Percentiles rank a stretch among this genome's conserved stretches.
phyloP scores from a whole-genome alignment of 2,797 vertebrate genomes.

The Rhynchotus rufescens region DNA sequence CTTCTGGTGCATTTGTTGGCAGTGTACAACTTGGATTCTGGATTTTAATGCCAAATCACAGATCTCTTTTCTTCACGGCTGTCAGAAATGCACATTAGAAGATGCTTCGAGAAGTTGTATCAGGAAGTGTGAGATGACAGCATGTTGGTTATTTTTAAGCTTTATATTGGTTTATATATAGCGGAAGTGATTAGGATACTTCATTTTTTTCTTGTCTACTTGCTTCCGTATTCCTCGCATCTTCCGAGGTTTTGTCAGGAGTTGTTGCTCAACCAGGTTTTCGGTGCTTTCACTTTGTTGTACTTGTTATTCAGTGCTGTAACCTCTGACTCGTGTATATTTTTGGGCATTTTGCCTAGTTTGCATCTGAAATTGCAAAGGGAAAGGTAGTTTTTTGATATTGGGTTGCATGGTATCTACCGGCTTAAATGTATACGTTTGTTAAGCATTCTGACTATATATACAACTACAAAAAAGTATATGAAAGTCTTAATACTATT shows the following conservation, averaged over 20 bases:
- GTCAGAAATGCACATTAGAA: slow-evolving; percentile 37
- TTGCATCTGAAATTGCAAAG: background rate
- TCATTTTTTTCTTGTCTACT: slow-evolving; percentile 20
- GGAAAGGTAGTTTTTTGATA: background rate
- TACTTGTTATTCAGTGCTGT: background rate
- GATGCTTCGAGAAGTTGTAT: slow-evolving; percentile 11
- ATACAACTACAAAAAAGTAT: background rate
- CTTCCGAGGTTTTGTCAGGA: slow-evolving; percentile 51
- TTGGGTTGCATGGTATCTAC: background rate
- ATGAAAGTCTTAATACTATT: background rate
- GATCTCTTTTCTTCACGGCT: slow-evolving; percentile 38
- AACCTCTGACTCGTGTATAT: background rate
- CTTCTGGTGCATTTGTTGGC: slow-evolving; percentile 49
- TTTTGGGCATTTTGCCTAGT: background rate
- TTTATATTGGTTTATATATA: slow-evolving; percentile 19
- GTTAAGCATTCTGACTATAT: background rate
- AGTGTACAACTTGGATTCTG: slow-evolving; percentile 40
- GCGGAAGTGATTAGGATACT: slow-evolving; percentile 45
- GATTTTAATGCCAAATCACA: slow-evolving; percentile 56
- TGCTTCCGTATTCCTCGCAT: background rate
- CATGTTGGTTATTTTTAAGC: slow-evolving; percentile 49
- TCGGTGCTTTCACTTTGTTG: slow-evolving; percentile 20
- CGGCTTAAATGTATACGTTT: background rate
- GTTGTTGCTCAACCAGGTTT: slow-evolving; percentile 34
- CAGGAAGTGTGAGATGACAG: slow-evolving; percentile 47